A percentile compares a stretch with the other conserved stretches of the same genome.
Conservation (phyloP, 2,888 invertebrate species). For the Suillia variegata region DNA sequence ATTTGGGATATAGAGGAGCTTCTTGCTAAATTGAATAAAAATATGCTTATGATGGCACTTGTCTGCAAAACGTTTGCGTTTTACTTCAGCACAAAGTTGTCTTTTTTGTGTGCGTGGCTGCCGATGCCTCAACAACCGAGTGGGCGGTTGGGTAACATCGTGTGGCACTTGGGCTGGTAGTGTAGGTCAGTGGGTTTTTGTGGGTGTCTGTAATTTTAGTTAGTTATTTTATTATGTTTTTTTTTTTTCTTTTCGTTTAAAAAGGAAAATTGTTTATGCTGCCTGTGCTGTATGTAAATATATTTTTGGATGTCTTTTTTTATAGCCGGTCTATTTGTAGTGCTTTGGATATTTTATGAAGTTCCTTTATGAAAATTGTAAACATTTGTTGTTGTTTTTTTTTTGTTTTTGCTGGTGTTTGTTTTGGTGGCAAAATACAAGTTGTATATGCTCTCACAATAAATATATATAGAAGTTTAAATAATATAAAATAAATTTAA, state of each 20-base stretch:
- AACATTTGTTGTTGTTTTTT: not conserved
- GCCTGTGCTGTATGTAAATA: not conserved
- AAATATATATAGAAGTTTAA: no score
- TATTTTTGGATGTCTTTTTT: not conserved
- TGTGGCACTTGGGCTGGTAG: not conserved
- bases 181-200: not conserved
- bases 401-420: not conserved
- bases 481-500: no score
- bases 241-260: not conserved
- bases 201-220: not conserved
- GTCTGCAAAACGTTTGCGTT: constrained; percentile 30
- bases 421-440: no score
- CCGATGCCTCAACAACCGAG: no score
- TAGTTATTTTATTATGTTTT: not conserved
- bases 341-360: not conserved
- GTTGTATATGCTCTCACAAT: no score
- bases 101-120: no score
- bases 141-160: not conserved
- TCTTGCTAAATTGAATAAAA: constrained; percentile 16
- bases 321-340: not conserved
- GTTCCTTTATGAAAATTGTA: not conserved
- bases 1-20: not conserved
- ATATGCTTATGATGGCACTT: constrained; percentile 36
- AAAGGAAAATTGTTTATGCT: not conserved
- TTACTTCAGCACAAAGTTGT: not conserved